Conservation (phyloP, 2,888 invertebrate genomes). For the Lithophane ornitopus region DNA sequence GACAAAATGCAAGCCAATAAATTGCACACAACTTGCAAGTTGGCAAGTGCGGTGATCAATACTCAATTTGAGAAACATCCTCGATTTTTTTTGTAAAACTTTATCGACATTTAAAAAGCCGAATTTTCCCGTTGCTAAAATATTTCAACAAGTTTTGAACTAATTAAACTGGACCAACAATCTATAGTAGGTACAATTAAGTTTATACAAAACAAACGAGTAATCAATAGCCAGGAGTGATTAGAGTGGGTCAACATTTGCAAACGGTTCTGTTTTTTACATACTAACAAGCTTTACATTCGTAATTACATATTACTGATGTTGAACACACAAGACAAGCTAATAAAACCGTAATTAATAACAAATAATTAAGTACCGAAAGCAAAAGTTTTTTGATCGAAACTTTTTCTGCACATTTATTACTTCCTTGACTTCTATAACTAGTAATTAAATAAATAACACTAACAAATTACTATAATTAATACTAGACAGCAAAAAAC, state of each 20-base stretch:
- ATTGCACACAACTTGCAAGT: too few species aligned
- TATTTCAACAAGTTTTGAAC: too few species aligned
- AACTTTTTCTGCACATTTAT: conserved; percentile 36
- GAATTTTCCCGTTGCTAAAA: too few species aligned
- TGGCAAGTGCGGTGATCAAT: too few species aligned
- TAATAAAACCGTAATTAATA: conserved; percentile 34
- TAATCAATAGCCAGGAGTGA: not conserved
- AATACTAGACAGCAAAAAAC: conserved; percentile 24
- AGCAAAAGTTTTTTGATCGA: conserved; percentile 12
- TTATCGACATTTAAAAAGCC: too few species aligned
- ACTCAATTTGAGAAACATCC: too few species aligned
- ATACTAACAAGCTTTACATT: not conserved
- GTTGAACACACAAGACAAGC: conserved; percentile 15
- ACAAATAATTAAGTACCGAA: conserved; percentile 23
- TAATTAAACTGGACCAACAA: too few species aligned
- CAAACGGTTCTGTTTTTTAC: not conserved
- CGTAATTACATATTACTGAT: conserved; percentile 21
- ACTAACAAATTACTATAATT: conserved; percentile 42
- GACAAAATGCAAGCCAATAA: too few species aligned
- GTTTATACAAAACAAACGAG: not conserved
- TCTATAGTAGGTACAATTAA: too few species aligned
- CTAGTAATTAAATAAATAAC: conserved; percentile 35
- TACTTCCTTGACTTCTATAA: conserved; percentile 18
- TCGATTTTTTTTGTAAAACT: too few species aligned
- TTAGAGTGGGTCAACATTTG: conserved; percentile 1